A percentile compares a stretch with the other conserved stretches of the same genome.
These are phyloP conservation scores for Sebastolobus alascanus DNA, from an alignment of 2,797 vertebrate species.

Conservation along the genomic window DNA sequence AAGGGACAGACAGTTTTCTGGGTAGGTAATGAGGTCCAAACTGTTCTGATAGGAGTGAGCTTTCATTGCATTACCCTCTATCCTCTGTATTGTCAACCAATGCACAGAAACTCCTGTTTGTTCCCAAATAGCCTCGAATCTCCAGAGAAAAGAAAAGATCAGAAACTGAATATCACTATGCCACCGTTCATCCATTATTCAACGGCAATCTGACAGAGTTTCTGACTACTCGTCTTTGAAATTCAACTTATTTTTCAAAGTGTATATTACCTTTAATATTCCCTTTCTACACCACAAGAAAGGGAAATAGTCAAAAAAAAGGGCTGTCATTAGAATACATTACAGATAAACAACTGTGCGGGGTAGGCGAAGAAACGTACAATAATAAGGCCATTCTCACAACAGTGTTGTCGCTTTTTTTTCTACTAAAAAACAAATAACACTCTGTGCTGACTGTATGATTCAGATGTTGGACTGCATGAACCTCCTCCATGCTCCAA, in stretches of 20 bases:
- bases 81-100: not conserved
- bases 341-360: not conserved
- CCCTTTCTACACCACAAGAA: conserved; percentile 12
- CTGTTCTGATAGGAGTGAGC: not conserved
- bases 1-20: not conserved
- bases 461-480: conserved; percentile 9
- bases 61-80: not conserved
- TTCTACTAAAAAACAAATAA: not conserved
- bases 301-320: conserved; percentile 8
- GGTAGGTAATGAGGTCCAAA: not conserved
- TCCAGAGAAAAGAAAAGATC: conserved; percentile 26
- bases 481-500: conserved; percentile 8
- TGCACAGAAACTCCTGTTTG: conserved; percentile 5
- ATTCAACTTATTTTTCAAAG: conserved; percentile 42
- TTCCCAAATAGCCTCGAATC: conserved; percentile 14
- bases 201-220: conserved; percentile 46
- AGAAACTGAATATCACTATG: conserved; percentile 7
- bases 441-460: not conserved
- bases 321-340: conserved; percentile 1
- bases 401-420: not conserved
- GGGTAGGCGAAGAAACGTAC: not conserved
- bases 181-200: conserved; percentile 64
- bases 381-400: not conserved
- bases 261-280: conserved; percentile 38
- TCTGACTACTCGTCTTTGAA: conserved; percentile 50